Evolutionary conservation across 37 sponge, comb jelly and placozoan genomes (phyloP), one percentile per base, ranked within the genome.

Genomic region (Halisarca cf. caerulea): DNA sequence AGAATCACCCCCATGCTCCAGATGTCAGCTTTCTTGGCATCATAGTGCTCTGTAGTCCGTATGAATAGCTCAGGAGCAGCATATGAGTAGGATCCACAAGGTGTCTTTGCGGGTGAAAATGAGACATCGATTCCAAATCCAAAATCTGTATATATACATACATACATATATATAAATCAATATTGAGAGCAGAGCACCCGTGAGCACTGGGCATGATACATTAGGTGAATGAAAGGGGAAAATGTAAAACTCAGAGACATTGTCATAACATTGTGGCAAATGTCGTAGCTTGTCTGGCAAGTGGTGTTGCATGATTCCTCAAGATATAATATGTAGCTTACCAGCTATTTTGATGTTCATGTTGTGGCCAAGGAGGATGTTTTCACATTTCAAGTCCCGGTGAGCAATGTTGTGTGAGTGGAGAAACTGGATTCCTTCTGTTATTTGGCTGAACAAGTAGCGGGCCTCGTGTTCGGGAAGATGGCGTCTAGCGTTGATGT

Each of bases 1-100:
- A 94, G 78, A 17, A 97, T 90, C 34, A 93, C 91, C 78, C 97
- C 97, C 97, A 94, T 38, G 84, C 97, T 97, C 97, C 97, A 97
- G n/a, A 90, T 74, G 62, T 97, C 97, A 72, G 94, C 86, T 40
- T 88, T 90, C 51, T 79, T 81, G 1, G 91, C 95, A 84, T 97
- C 92, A 81, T 97, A 97, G 15, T 66, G 25, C n/a, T 86, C 66
- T 18, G 89, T 88, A 43, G 78, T 51, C 0, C 80, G 25, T 15
- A 37, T 75, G 33, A 97, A 88, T 27, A 97, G 90, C 62, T 97
- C 94, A 34, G 97, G 97, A 60, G 95, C 90, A 61, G 97, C 97
- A 89, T 97, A 97, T 25, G 94, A 86, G 59, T 90, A 92, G 38
- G 97, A 97, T 0, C 97, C 97, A 85, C 97, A 97, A 32, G 88